Conservation (phyloP, 2,888 invertebrate species). For the Clanis bilineata region DNA sequence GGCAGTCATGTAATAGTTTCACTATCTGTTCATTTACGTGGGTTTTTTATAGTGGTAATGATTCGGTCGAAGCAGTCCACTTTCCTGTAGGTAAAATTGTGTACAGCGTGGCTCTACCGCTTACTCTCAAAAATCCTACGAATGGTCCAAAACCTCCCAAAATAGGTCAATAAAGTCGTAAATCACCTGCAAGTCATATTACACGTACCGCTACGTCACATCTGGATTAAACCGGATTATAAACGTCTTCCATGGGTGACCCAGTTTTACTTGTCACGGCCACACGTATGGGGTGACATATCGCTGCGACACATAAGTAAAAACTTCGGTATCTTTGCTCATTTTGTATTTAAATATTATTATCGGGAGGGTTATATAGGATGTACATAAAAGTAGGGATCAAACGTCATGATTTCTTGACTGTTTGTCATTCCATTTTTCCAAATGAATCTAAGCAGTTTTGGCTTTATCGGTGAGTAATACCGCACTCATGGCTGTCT, state of each 20-base stretch:
- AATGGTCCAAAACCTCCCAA: not conserved
- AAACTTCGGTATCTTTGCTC: not conserved
- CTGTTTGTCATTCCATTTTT: too few relatives aligned
- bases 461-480: too few relatives aligned
- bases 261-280: not conserved
- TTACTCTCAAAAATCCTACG: too few relatives aligned
- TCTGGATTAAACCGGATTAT: not conserved
- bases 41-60: too few relatives aligned
- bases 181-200: not conserved
- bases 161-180: not conserved
- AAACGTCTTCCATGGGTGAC: not conserved
- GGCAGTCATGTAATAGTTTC: too few relatives aligned
- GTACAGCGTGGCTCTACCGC: too few relatives aligned
- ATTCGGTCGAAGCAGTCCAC: too few relatives aligned
- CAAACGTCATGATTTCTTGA: too few relatives aligned
- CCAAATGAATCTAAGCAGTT: too few relatives aligned
- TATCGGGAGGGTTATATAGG: not conserved
- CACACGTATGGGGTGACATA: not conserved
- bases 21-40: too few relatives aligned
- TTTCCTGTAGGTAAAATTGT: too few relatives aligned
- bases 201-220: not conserved
- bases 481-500: too few relatives aligned
- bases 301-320: not conserved
- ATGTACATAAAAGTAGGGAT: not conserved
- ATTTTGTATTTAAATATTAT: not conserved